phyloP scores from a whole-genome alignment of 53 echinoderm and acorn worm species.

The Mesocentrotus franciscanus region DNA sequence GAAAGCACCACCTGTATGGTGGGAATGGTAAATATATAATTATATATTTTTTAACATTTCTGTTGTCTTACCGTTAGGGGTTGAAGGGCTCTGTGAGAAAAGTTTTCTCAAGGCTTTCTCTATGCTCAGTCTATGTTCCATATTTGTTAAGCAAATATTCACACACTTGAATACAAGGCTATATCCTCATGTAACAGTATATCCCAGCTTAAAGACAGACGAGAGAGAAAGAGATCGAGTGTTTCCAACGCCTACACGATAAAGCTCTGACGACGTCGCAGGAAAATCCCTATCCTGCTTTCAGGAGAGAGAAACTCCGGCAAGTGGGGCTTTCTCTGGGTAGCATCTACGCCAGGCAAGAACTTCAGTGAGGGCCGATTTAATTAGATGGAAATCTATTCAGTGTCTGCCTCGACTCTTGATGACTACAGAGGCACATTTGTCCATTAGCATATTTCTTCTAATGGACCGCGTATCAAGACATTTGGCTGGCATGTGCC shows the following conservation, averaged over 20 bases:
- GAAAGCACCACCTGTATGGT: neutral
- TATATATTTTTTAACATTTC: neutral
- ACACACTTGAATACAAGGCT: constrained; percentile 48
- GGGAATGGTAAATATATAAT: neutral
- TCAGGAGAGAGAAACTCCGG: neutral
- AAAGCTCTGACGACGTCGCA: constrained; percentile 28
- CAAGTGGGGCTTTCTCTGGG: constrained; percentile 35
- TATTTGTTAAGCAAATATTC: constrained; percentile 33
- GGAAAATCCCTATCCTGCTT: constrained; percentile 33
- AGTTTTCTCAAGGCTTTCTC: constrained; percentile 60
- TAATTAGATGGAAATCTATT: constrained; percentile 68
- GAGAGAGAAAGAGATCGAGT: neutral
- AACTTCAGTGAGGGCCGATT: neutral
- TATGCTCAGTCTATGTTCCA: constrained; percentile 59
- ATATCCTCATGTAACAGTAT: constrained; percentile 49
- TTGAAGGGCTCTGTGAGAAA: constrained; percentile 39
- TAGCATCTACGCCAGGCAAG: neutral
- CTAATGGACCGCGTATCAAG: constrained; percentile 27
- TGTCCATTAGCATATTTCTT: constrained; percentile 50
- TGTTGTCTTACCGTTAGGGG: constrained; percentile 35
- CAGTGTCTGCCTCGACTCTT: constrained; percentile 21
- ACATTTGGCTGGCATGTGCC: neutral
- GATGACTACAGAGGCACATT: constrained; percentile 35
- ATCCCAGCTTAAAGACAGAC: neutral
- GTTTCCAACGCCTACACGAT: constrained; percentile 21